Evolutionary conservation across 64 coral and sea anemone genomes (phyloP), one percentile per base, ranked within the genome.

Genomic region (Porites lutea): DNA sequence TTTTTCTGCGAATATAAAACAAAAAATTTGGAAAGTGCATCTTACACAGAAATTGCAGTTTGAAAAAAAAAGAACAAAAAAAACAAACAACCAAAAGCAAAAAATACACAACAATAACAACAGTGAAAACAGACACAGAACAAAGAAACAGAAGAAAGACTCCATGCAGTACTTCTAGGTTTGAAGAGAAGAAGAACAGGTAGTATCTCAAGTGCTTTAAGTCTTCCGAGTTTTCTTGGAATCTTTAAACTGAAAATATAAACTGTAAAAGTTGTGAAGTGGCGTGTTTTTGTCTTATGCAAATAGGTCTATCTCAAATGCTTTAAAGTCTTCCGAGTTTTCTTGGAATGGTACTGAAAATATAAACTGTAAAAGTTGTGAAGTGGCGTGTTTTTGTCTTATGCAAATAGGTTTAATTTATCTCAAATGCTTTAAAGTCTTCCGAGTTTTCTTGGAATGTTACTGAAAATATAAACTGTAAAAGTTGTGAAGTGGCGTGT

Each of bases 361-460:
- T 74, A 16, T 48, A 13, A 48, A 9, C 12, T 2, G 18, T 16
- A 14, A 65, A 18, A 4, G 5, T 16, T 65, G 4, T 15, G 43
- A 74, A 43, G 44, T 48, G 72, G 12, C 37, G 4, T 74, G 72
- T 74, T 46, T 74, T 74, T 74, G 3, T 74, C 13, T 43, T 16
- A 74, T 74, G 37, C 13, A 46, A 46, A 74, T n/a, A n/a, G n/a
- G n/a, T n/a, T n/a, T n/a, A n/a, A n/a, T n/a, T n/a, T 3, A 51
- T 27, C 16, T 16, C 62, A 27, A 27, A 50, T 58, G 8, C 13
- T 11, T 9, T 18, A 75, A n/a, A 48, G 16, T 57, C 75, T 55
- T 78, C 75, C 75, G 50, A 7, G 3, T 78, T 18, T 78, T 78
- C 52, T 20, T 55, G 50, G 52, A 78, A 78, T 23, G 54, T 78